These are phyloP conservation scores for Mesorhabditis belari DNA, from an alignment of 2,888 invertebrate species.

Conservation along the genomic window DNA sequence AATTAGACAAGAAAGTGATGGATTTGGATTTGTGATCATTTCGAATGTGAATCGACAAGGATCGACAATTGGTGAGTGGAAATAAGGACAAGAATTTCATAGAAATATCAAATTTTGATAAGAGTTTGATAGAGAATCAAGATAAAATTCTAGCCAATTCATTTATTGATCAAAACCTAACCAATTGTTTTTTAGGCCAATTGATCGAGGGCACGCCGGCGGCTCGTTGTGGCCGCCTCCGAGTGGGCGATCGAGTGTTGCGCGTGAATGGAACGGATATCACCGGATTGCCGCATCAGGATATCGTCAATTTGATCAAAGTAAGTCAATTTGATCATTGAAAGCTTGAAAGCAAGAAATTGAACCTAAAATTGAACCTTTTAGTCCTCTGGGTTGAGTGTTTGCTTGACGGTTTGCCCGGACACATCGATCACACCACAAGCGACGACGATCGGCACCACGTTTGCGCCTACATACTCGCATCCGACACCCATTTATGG, in stretches of 20 bases:
- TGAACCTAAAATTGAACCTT: background rate
- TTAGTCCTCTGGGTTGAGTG: constrained; percentile 71
- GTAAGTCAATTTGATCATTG: constrained; percentile 58
- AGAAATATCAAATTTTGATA: too few relatives aligned
- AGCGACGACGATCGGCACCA: constrained; percentile 8
- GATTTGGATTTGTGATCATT: constrained; percentile 97
- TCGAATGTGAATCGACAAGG: constrained; percentile 83
- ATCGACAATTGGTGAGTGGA: constrained; percentile 72
- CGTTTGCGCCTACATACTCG: background rate
- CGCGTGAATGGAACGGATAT: constrained; percentile 90
- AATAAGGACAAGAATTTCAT: too few relatives aligned
- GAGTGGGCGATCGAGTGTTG: constrained; percentile 85
- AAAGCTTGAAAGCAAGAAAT: background rate
- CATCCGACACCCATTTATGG: background rate
- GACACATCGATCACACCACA: constrained; percentile 17
- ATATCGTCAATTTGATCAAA: constrained; percentile 92
- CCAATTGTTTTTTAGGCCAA: constrained; percentile 68
- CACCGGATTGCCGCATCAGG: constrained; percentile 83
- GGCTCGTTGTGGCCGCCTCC: constrained; percentile 62
- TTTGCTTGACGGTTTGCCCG: constrained; percentile 58
- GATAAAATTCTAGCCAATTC: too few relatives aligned
- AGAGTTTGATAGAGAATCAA: too few relatives aligned
- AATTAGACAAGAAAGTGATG: constrained; percentile 73
- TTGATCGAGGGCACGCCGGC: constrained; percentile 92
- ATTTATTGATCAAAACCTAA: background rate